Evolutionary conservation across 2,113 vertebrate genomes (phyloP).

Genomic region (Archocentrus centrarchus): DNA sequence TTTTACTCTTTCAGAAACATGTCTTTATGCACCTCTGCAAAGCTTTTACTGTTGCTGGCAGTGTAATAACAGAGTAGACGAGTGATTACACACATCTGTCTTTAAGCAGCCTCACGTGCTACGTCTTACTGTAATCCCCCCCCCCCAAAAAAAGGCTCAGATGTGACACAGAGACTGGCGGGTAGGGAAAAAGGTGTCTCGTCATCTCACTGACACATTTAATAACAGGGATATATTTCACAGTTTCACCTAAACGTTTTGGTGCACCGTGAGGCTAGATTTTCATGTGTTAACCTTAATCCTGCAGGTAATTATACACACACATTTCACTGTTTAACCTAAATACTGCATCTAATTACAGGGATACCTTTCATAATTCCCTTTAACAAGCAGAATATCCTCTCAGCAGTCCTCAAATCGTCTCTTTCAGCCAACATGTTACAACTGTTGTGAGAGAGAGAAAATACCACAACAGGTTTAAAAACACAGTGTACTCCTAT

Average conservation of each 20-base stretch:
- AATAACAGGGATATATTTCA: conserved; percentile 53
- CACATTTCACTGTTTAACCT: conserved; percentile 30
- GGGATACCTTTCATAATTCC: conserved; percentile 54
- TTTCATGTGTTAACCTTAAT: conserved; percentile 23
- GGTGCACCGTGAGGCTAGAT: background rate
- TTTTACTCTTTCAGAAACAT: background rate
- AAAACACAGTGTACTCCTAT: background rate
- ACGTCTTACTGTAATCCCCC: background rate
- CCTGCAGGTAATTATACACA: conserved; percentile 43
- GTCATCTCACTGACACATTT: conserved; percentile 8
- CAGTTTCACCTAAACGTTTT: conserved; percentile 31
- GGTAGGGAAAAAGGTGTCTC: background rate
- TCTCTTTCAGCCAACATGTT: background rate
- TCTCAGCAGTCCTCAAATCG: background rate
- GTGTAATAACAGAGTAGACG: background rate
- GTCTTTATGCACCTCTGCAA: background rate
- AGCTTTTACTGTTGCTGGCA: conserved; percentile 1
- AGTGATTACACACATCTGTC: conserved; percentile 26
- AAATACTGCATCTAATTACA: conserved; percentile 39
- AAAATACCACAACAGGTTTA: conserved; percentile 16
- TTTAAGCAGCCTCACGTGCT: background rate
- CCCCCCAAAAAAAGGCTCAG: background rate
- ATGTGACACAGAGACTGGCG: background rate
- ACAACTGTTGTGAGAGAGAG: conserved; percentile 5
- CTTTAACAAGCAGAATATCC: conserved; percentile 29